phyloP scores from a whole-genome alignment of 2,888 invertebrate genomes.

The Leptopterna dolabrata region DNA sequence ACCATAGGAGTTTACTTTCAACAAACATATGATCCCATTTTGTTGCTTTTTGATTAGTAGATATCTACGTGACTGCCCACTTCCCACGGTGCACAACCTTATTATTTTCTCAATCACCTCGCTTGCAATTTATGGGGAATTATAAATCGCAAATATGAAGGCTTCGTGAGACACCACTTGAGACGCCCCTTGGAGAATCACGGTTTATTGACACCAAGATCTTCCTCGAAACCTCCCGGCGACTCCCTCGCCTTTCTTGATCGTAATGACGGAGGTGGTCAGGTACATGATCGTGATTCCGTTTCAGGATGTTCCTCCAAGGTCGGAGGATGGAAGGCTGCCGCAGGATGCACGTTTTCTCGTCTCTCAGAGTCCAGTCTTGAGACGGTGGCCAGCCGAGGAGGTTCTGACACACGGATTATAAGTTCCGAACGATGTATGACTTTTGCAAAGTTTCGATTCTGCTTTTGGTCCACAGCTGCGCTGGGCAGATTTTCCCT shows the following conservation, averaged over 20 bases:
- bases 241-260: background rate
- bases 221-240: background rate
- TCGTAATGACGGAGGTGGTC: background rate
- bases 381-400: background rate
- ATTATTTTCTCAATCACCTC: too few species aligned
- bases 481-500: constrained; percentile 7
- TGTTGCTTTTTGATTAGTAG: too few species aligned
- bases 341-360: background rate
- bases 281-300: constrained; percentile 21
- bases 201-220: background rate
- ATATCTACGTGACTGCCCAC: too few species aligned
- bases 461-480: background rate
- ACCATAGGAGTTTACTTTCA: too few species aligned
- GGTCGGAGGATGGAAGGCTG: constrained; percentile 13
- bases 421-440: background rate
- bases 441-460: background rate
- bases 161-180: background rate
- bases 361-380: background rate
- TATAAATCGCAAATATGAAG: background rate
- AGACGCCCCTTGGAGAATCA: background rate
- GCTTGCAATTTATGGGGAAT: background rate
- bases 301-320: constrained; percentile 27
- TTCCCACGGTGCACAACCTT: too few species aligned
- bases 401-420: background rate
- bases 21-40: too few species aligned